Base-by-base conservation (phyloP, 2,113 vertebrate species). In the Montifringilla adamsi region DNA sequence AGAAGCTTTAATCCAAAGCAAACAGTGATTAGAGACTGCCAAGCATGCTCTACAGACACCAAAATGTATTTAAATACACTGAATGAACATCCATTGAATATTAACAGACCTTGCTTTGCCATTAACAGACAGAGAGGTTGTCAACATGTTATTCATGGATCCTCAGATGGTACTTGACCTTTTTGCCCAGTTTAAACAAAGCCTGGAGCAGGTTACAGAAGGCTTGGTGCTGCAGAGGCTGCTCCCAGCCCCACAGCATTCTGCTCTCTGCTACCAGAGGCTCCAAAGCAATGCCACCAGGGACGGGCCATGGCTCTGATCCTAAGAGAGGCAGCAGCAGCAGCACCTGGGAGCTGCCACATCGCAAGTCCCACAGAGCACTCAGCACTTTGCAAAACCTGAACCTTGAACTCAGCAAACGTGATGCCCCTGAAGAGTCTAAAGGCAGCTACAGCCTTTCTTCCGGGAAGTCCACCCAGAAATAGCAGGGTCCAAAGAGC, bases 1-100 rank as follows among this genome's bases (percentile, higher is more conserved):
- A 84, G 35, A 43, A 76, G 85, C 84, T 90, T 75, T 93, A 97
- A 97, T 96, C 95, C 94, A 97, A 95, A 97, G 94, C 88, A 97
- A 97, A 97, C 89, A 96, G 91, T 59, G 73, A 95, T 96, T 95
- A 95, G 94, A 94, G 55, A 84, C 83, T 68, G 78, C 15, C 9
- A 81, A 83, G 80, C 93, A 87, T 56, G 82, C 92, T 96, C 85
- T 89, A 96, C 92, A 94, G 94, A 94, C 47, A 96, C 84, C 94
- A 80, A 94, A 81, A 90, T 68, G 64, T 88, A 89, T 96, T 97
- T 97, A 96, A 97, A 94, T 94, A 95, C 79, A 87, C 88, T 88
- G 73, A 93, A 96, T 94, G 89, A 80, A 80, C 92, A 91, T 46
- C 92, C 89, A 96, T 86, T 94, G 93, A 95, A 96, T 91, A 96